Base-by-base conservation (phyloP, 2,113 vertebrate species). In the Osmerus mordax region DNA sequence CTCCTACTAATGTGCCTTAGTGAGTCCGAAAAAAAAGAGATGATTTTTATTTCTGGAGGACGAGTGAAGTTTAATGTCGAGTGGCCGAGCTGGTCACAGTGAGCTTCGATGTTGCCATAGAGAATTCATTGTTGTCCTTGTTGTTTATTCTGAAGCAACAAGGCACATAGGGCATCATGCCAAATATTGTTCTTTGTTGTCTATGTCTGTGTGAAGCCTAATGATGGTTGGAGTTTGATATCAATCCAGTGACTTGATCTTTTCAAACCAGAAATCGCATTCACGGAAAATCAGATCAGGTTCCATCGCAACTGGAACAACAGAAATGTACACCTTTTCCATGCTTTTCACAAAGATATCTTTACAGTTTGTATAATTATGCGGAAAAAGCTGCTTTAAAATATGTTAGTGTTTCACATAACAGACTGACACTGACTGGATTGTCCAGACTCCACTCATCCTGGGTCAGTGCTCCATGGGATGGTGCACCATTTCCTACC, bases 211-310 rank as follows among this genome's bases (percentile, higher is more conserved):
- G 63, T 65, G 16, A 56, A 18, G 56, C 71, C 70, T 78, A 70
- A 60, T 76, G 74, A 81, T 85, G 80, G 80, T 67, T 87, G 83
- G 84, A 80, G 84, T 77, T 87, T 80, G 52, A 62, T 61, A 65
- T n/a, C 67, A 18, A 58, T 25, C 25, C 29, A 9, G 25, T 28
- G 2, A 28, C 25, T 28, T 28, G 15, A 52, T 7, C 54, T n/a
- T 56, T 18, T 18, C 14, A 15, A 56, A 56, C 54, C 14, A 56
- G n/a, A n/a, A 54, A 56, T 18, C 54, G 18, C 54, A 18, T n/a
- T 56, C 54, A 9, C 41, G 7, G 41, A 47, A 47, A 47, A 11
- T 8, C 32, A 36, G 32, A 36, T 8, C 41, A 47, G 1, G 7
- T 47, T 47, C 41, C 9, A 11, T 47, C 41, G 1, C 41, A 47